Conservation (phyloP, 2,797 vertebrate genomes). For the Cirrhinus mrigala region DNA sequence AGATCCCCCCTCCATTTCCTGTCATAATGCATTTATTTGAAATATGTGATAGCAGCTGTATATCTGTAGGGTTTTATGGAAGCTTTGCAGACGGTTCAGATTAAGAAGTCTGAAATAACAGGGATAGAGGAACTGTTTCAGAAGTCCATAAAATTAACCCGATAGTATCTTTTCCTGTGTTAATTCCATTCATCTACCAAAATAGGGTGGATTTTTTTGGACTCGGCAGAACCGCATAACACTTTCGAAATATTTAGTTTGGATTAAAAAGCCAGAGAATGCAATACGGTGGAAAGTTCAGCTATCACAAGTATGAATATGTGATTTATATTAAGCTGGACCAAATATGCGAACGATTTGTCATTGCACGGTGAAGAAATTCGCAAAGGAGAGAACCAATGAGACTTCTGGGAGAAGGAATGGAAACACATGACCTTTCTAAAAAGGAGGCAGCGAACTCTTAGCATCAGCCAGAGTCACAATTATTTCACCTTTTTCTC, state of each 20-base stretch:
- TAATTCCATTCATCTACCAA: conserved; percentile 73
- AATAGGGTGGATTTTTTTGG: conserved; percentile 59
- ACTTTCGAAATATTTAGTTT: conserved; percentile 58
- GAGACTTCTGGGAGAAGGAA: conserved; percentile 16
- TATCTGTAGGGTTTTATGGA: conserved; percentile 65
- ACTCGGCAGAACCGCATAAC: conserved; percentile 54
- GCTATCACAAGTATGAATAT: conserved; percentile 48
- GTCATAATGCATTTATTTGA: conserved; percentile 70
- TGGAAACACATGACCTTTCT: conserved; percentile 40
- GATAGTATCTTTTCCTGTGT: conserved; percentile 77
- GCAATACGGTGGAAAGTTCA: conserved; percentile 36
- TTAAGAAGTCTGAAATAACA: conserved; percentile 73
- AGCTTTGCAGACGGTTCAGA: conserved; percentile 61
- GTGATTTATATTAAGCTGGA: conserved; percentile 43
- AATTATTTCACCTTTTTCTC: conserved; percentile 59
- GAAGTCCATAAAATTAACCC: conserved; percentile 68
- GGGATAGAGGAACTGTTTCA: conserved; percentile 67
- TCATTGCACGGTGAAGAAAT: conserved; percentile 45
- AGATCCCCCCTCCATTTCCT: conserved; percentile 55
- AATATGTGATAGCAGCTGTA: conserved; percentile 61
- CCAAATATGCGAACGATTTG: conserved; percentile 42
- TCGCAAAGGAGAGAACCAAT: conserved; percentile 18
- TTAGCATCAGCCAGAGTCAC: conserved; percentile 46
- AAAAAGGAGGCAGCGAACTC: conserved; percentile 50
- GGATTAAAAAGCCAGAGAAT: conserved; percentile 20